Evolutionary conservation across 2,113 vertebrate species (phyloP).

Genomic region (Raphicerus campestris): DNA sequence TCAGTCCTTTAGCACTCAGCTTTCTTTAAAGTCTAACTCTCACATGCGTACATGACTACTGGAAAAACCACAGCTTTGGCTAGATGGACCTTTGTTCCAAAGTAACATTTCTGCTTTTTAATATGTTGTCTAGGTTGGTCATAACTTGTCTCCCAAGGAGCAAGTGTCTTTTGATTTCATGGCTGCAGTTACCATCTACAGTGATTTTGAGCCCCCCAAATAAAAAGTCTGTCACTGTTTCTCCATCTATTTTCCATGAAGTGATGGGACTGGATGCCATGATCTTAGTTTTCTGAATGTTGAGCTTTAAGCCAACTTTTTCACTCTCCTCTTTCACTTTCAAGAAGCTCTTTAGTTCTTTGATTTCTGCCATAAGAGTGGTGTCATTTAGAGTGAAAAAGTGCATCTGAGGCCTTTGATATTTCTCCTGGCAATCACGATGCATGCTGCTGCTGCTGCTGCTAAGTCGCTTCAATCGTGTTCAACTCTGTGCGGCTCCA

Average conservation of each 20-base stretch:
- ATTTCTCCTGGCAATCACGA: background rate
- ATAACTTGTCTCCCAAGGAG: background rate
- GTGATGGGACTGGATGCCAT: background rate
- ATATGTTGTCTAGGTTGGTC: background rate
- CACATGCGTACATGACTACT: background rate
- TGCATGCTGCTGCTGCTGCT: background rate
- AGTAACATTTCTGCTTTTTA: background rate
- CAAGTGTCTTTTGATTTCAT: background rate
- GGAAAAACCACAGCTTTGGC: background rate
- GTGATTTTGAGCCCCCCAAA: background rate
- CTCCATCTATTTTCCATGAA: background rate
- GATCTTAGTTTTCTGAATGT: background rate
- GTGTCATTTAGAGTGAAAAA: too few species aligned
- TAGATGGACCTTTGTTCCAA: background rate
- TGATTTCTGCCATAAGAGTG: background rate
- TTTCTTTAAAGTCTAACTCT: background rate
- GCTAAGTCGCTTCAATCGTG: too few species aligned
- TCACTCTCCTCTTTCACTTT: background rate
- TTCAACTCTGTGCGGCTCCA: too few species aligned
- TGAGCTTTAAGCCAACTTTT: background rate
- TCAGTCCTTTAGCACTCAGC: background rate
- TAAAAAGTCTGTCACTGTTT: background rate
- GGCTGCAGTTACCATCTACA: background rate
- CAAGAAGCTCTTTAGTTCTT: background rate
- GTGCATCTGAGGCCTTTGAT: background rate